Base-by-base conservation (phyloP, 2,113 vertebrate genomes). In the Lathamus discolor region DNA sequence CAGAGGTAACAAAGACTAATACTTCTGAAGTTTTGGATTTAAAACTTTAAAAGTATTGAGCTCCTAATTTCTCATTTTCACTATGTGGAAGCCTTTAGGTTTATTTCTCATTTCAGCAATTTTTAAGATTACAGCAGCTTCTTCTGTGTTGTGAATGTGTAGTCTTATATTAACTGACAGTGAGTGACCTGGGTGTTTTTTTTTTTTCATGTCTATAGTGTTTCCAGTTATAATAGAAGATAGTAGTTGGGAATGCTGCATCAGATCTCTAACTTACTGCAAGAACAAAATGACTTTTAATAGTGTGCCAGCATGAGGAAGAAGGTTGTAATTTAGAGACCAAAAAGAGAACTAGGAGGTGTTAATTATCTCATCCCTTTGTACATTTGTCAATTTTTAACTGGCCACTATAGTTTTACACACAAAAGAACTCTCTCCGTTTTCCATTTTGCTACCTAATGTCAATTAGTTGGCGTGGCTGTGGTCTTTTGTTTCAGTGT, bases 301-400 rank as follows among this genome's bases (percentile, higher is more conserved):
- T 28, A 85, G 79, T 39, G 72, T 88, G 93, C 90, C 87, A 96
- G 85, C 8, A 10, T n/a, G 67, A 83, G 46, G 28, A 90, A 51
- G 92, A 86, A 91, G 46, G 67, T 85, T 97, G 62, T 93, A 96
- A 94, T 96, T 95, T 94, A 80, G 88, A 80, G 57, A 86, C 92
- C 88, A 95, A 93, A 95, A 95, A 86, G 90, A 78, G 54, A 85
- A 86, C 33, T 13, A 78, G 67, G 72, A 88, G 83, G 64, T 67
- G 64, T 90, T 97, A 91, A 96, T 97, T 95, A 93, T 95, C 88
- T 92, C 62, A 46, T 93, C 68, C 39, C 51, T 88, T 96, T 93
- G 83, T 94, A 63, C 33, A 8, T 61, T 93, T 93, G 73, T 95
- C 93, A 72, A 13, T 92, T 92, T 93, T 76, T 67, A 90, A 81